These are phyloP conservation scores for Spicauda simplicius DNA, from an alignment of 2,888 invertebrate species.

Conservation along the genomic window DNA sequence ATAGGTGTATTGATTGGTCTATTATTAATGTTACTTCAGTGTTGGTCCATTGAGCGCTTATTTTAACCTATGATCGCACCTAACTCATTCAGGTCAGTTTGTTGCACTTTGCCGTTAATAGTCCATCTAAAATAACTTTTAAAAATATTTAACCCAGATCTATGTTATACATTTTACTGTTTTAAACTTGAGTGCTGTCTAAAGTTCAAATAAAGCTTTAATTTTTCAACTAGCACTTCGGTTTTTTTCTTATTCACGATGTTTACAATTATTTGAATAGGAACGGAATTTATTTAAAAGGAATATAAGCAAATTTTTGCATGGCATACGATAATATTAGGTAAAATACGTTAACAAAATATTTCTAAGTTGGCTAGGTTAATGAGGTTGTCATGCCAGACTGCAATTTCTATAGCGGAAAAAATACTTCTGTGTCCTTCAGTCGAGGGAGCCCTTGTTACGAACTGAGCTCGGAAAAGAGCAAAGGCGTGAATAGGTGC, in stretches of 20 bases:
- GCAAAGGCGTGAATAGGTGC: conserved; percentile 12
- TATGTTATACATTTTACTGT: too few relatives aligned
- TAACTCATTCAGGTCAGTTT: conserved; percentile 1
- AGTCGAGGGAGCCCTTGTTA: conserved; percentile 14
- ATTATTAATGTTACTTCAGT: not conserved
- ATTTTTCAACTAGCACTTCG: too few relatives aligned
- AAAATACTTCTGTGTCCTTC: conserved; percentile 13
- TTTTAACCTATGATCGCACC: not conserved
- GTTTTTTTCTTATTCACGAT: too few relatives aligned
- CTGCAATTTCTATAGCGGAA: conserved; percentile 16
- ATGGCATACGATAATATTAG: not conserved
- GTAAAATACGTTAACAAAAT: not conserved
- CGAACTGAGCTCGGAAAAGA: conserved; percentile 14
- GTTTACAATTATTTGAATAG: too few relatives aligned
- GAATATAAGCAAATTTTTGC: not conserved
- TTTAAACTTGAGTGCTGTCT: too few relatives aligned
- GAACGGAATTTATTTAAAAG: not conserved
- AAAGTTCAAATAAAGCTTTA: too few relatives aligned
- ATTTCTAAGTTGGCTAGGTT: not conserved
- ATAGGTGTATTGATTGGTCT: not conserved
- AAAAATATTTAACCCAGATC: too few relatives aligned
- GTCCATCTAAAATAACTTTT: not conserved
- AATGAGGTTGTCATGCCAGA: conserved; percentile 17
- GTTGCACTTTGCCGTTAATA: not conserved
- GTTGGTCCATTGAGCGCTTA: conserved; percentile 1